phyloP scores from a whole-genome alignment of 2,888 invertebrate species.

The Hypselothyrea guttata region DNA sequence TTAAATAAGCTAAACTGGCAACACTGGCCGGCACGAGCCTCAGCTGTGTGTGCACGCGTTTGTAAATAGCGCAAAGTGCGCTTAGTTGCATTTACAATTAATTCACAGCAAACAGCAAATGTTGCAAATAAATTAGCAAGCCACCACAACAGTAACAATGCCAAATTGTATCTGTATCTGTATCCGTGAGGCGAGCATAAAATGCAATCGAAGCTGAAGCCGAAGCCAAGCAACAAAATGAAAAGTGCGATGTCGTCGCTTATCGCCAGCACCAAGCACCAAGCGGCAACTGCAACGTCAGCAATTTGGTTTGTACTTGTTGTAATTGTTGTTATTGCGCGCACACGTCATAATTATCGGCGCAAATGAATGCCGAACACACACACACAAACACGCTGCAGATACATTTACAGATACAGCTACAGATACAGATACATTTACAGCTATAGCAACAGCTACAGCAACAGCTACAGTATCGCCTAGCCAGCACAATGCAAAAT shows the following conservation, averaged over 20 bases:
- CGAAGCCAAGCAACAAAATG: conserved; percentile 54
- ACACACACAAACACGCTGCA: conserved; percentile 10
- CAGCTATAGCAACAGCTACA: conserved; percentile 31
- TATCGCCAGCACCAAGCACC: conserved; percentile 46
- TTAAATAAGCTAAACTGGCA: too few relatives aligned
- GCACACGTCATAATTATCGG: conserved; percentile 72
- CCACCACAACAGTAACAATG: conserved; percentile 29
- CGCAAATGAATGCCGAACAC: conserved; percentile 57
- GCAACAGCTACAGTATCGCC: conserved; percentile 28
- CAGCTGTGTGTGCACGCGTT: conserved; percentile 31
- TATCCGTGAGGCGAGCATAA: too few relatives aligned
- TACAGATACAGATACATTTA: conserved; percentile 30
- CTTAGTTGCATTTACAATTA: conserved; percentile 74
- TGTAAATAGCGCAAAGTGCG: conserved; percentile 69
- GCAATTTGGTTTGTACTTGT: conserved; percentile 23
- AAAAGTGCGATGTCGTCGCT: conserved; percentile 67
- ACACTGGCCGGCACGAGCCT: conserved; percentile 3
- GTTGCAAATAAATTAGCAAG: conserved; percentile 77
- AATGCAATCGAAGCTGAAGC: conserved; percentile 34
- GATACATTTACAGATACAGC: conserved; percentile 40
- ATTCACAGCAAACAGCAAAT: conserved; percentile 75
- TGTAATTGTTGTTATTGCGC: conserved; percentile 47
- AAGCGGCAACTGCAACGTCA: conserved; percentile 39
- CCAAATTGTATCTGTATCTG: conserved; percentile 6
- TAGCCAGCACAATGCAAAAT: conserved; percentile 69